Percentiles rank a stretch among this genome's conserved stretches.
Conservation (phyloP, 2,113 vertebrate species). For the Mystacornis crossleyi region DNA sequence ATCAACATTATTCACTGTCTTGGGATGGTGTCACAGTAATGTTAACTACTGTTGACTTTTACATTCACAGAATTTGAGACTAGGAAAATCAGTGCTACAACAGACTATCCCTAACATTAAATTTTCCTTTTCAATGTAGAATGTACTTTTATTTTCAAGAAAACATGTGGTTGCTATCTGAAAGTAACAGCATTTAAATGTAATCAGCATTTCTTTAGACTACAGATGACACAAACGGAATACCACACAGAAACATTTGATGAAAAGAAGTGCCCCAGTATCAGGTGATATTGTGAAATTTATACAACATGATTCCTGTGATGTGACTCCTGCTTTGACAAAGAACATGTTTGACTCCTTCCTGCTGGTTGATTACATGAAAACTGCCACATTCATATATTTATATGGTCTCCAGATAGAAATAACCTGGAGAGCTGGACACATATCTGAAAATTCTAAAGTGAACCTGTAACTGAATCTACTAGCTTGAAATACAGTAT, state of each 20-base stretch:
- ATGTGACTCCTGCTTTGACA: background rate
- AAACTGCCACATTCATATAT: background rate
- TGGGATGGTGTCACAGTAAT: background rate
- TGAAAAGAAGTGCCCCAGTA: background rate
- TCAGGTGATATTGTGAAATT: background rate
- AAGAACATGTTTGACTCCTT: background rate
- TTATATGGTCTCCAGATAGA: background rate
- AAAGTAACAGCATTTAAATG: background rate
- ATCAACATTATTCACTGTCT: background rate
- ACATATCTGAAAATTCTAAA: background rate
- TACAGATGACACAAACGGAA: background rate
- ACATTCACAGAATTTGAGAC: background rate
- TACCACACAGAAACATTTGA: background rate
- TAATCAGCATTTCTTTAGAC: background rate
- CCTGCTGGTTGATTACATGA: background rate
- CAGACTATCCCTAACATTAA: background rate
- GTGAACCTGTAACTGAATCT: background rate
- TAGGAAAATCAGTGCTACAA: background rate
- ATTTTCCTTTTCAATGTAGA: background rate
- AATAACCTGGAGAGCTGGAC: background rate
- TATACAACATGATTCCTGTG: background rate
- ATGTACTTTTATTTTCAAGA: background rate
- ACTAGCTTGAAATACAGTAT: background rate
- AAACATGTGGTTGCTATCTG: background rate
- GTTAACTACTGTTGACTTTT: background rate